Evolutionary conservation across 2,888 invertebrate genomes (phyloP), one percentile per base, ranked within the genome.

Genomic region (Nemoura dubitans): DNA sequence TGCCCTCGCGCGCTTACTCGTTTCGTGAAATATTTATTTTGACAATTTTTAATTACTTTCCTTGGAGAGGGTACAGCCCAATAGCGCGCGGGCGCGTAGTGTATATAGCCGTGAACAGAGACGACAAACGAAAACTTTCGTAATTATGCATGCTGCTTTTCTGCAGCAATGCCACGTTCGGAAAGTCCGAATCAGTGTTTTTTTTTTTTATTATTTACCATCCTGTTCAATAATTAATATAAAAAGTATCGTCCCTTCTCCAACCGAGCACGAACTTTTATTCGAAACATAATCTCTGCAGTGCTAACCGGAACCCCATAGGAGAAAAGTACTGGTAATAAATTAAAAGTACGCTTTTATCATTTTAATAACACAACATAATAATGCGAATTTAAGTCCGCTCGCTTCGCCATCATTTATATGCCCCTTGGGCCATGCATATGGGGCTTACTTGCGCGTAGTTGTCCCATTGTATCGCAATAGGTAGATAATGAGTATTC

Each of bases 291-390:
- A 59, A 59, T 59, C 59, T 59, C 59, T 59, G 59, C 59, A 59
- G 59, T 59, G 59, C 59, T 59, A 59, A 59, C 59, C 59, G 59
- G 59, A 59, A 59, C 59, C 84, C 84, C 84, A 28, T 28, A 84
- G 76, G 59, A 84, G 30, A 84, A 59, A 76, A 25, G 76, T 76
- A 26, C 43, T 84, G 59, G 84, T 76, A 76, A 84, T 84, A 84
- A 84, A 84, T 84, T 76, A 59, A 59, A 30, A 27, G 59, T 84
- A 28, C 25, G 84, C 84, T 84, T 84, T 84, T 84, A 84, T 84
- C 84, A 84, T 84, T 84, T 84, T 84, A 84, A 84, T 84, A 84
- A 84, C 84, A 59, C 84, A 59, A 84, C 84, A 84, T 84, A 59
- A 84, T 84, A 84, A 84, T 84, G 84, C 59, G 84, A 84, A 84